A percentile compares a stretch with the other conserved stretches of the same genome.
Evolutionary conservation across 2,113 vertebrate species (phyloP).

Genomic region (Bufo gargarizans): DNA sequence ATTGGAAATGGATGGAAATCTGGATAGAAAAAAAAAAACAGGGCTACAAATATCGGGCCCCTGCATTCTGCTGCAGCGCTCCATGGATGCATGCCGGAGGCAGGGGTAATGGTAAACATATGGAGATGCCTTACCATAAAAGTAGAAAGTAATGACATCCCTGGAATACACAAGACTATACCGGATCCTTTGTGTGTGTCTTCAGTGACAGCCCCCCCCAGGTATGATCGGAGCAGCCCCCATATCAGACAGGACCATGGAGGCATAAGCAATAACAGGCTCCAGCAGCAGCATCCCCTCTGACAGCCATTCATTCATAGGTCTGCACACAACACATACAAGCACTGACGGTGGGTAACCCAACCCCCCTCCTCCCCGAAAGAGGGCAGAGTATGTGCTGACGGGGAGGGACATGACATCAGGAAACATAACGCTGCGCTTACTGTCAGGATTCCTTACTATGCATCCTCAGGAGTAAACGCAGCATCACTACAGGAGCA

Average conservation of each 20-base stretch:
- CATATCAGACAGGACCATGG: slow-evolving; percentile 15
- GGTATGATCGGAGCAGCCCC: slow-evolving; percentile 17
- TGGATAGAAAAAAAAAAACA: not conserved
- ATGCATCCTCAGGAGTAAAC: slow-evolving; percentile 49
- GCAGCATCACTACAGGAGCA: slow-evolving; percentile 62
- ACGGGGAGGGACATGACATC: slow-evolving; percentile 9
- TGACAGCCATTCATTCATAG: slow-evolving; percentile 45
- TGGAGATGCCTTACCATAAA: slow-evolving; percentile 55
- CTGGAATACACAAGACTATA: not conserved
- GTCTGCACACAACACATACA: slow-evolving; percentile 60
- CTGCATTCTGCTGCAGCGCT: not conserved
- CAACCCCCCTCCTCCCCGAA: slow-evolving; percentile 60
- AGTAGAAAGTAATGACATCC: slow-evolving; percentile 39
- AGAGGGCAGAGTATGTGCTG: slow-evolving; percentile 55
- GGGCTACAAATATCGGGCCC: not conserved
- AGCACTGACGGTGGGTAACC: slow-evolving; percentile 38
- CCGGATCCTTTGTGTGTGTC: not conserved
- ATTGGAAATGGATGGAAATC: not conserved
- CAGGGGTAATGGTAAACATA: not conserved
- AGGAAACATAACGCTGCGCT: slow-evolving; percentile 67
- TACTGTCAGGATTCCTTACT: slow-evolving; percentile 75
- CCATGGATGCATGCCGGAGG: not conserved
- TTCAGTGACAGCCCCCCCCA: not conserved
- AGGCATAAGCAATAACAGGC: slow-evolving; percentile 12
- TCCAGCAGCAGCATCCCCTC: slow-evolving; percentile 59